phyloP scores from a whole-genome alignment of 2,888 invertebrate genomes.

The Amblyjoppa fuscipennis region DNA sequence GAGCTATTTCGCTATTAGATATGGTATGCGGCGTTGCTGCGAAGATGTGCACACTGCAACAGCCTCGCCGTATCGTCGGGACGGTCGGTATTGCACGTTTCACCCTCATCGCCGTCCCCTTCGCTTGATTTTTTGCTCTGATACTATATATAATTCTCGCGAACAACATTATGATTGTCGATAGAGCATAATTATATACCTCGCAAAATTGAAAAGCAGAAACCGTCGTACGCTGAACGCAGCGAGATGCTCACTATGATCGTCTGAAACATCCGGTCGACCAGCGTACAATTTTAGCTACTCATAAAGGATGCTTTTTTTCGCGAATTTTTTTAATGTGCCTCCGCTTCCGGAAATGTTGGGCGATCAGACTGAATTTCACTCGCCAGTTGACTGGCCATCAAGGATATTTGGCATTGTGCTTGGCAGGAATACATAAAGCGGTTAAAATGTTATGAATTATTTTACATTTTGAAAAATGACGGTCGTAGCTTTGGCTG shows the following conservation, averaged over 20 bases:
- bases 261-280: background rate
- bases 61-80: conserved; percentile 59
- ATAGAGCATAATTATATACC: conserved; percentile 31
- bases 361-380: no score
- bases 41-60: conserved; percentile 23
- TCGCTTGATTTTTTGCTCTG: conserved; percentile 25
- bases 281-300: background rate
- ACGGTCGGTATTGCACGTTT: conserved; percentile 50
- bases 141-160: conserved; percentile 14
- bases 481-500: no score
- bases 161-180: conserved; percentile 29
- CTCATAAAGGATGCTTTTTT: background rate
- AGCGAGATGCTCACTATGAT: background rate
- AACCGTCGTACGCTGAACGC: background rate
- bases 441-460: no score
- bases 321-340: no score
- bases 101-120: conserved; percentile 37
- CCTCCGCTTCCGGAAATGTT: no score
- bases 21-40: conserved; percentile 76
- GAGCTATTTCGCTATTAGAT: conserved; percentile 84
- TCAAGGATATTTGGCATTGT: no score
- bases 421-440: no score
- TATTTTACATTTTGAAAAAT: no score
- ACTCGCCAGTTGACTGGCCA: no score
- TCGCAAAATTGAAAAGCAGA: background rate